Evolutionary conservation across 1,140 invertebrate genomes (phyloP), one percentile per base, ranked within the genome.

Genomic region (Oscheius sp.): DNA sequence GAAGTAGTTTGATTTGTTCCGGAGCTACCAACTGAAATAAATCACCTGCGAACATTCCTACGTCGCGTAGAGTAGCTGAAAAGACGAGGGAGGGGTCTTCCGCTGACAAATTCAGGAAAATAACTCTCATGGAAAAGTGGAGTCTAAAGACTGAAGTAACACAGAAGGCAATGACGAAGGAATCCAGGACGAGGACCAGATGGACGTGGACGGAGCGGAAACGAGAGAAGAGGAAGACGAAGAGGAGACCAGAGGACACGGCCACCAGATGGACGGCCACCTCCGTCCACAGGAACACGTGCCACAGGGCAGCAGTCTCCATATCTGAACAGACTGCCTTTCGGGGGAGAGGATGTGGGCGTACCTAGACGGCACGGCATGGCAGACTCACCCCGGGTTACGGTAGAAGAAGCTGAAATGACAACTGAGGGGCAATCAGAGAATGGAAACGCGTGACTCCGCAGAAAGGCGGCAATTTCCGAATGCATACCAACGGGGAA

Each of bases 11-110:
- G n/a, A n/a, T n/a, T n/a, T n/a, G n/a, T n/a, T n/a, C n/a, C n/a
- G n/a, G n/a, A n/a, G n/a, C n/a, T n/a, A n/a, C n/a, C n/a, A n/a
- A n/a, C n/a, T n/a, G n/a, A n/a, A n/a, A n/a, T n/a, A n/a, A n/a
- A n/a, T n/a, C n/a, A 55, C 49, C 49, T 7, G 49, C 49, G 23
- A 55, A 55, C 49, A 55, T 55, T 7, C 49, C 49, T 20, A 55
- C 23, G 28, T 55, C 49, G 15, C 49, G 7, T 23, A 55, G 23
- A 13, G 7, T 15, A 55, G 49, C 49, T 4, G 49, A 23, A 7
- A 55, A 4, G 28, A 26, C 49, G 4, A 7, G 7, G 7, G 49
- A 7, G 49, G 15, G 15, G 28, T 55, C 49, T 20, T 55, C 49
- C 7, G 49, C 7, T 13, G 7, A 13, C 4, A 55, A 26, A 23